A percentile compares a stretch with the other conserved stretches of the same genome.
phyloP scores from a whole-genome alignment of 1,140 invertebrate genomes.

The Drosophila pallidifrons region DNA sequence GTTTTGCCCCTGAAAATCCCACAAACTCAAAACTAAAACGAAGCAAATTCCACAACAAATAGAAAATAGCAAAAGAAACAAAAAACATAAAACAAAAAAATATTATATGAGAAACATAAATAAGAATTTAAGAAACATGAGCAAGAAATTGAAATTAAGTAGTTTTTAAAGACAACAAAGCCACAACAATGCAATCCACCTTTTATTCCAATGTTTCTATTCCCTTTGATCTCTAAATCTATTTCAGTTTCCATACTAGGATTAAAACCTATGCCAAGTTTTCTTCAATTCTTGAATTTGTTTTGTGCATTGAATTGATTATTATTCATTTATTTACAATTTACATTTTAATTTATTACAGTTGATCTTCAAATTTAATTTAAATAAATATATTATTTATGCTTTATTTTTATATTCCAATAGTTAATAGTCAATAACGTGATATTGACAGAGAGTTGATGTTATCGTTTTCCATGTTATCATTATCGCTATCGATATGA shows the following conservation, averaged over 20 bases:
- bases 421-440: no score
- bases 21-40: constrained; percentile 2
- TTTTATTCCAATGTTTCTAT: constrained; percentile 14
- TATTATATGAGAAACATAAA: neutral
- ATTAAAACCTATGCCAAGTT: no score
- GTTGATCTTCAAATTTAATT: no score
- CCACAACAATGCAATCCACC: constrained; percentile 42
- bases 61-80: constrained; percentile 12
- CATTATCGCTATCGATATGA: constrained; percentile 3
- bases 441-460: no score
- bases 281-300: no score
- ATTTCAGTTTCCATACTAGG: no score
- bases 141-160: constrained; percentile 14
- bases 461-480: neutral
- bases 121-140: neutral
- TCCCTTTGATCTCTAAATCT: neutral
- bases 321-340: no score
- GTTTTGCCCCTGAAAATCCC: constrained; percentile 43
- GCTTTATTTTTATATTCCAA: no score
- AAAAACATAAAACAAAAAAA: constrained; percentile 9
- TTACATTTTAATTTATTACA: no score
- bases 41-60: constrained; percentile 5
- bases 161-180: constrained; percentile 35
- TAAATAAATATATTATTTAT: no score
- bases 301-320: no score